Conservation (phyloP, 2,113 vertebrate species). For the Hydropotes inermis region DNA sequence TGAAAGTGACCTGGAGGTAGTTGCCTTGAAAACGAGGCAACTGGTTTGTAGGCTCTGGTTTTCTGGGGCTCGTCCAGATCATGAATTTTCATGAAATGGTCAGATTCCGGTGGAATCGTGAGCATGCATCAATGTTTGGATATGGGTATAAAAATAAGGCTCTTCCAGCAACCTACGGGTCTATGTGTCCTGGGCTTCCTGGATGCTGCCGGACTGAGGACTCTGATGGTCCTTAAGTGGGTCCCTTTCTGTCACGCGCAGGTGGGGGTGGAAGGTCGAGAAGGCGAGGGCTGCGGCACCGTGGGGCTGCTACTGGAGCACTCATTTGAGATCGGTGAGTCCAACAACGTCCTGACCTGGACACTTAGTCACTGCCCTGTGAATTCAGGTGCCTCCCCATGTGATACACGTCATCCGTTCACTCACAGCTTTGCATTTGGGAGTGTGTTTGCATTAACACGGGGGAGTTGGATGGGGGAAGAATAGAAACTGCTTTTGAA, state of each 20-base stretch:
- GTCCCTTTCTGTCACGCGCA: constrained; percentile 55
- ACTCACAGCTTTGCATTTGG: neutral
- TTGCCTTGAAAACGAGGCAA: neutral
- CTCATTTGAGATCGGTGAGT: constrained; percentile 91
- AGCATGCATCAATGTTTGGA: neutral
- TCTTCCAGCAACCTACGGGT: neutral
- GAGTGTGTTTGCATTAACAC: neutral
- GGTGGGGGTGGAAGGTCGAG: constrained; percentile 81
- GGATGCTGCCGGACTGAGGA: neutral
- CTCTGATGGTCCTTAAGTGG: neutral
- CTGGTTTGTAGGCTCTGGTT: neutral
- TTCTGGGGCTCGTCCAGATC: neutral
- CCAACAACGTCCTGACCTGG: accelerated
- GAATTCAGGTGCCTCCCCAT: neutral
- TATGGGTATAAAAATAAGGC: neutral
- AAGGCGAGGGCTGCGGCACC: constrained; percentile 84
- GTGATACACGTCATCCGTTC: neutral
- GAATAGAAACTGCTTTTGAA: neutral
- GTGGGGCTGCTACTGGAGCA: constrained; percentile 88
- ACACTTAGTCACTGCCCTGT: no score
- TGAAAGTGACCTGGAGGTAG: neutral
- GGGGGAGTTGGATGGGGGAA: neutral
- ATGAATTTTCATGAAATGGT: constrained; percentile 20
- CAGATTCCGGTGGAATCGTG: neutral
- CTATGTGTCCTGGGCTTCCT: neutral